Base-by-base conservation (phyloP, 2,888 invertebrate species). In the Cybosia mesomella region DNA sequence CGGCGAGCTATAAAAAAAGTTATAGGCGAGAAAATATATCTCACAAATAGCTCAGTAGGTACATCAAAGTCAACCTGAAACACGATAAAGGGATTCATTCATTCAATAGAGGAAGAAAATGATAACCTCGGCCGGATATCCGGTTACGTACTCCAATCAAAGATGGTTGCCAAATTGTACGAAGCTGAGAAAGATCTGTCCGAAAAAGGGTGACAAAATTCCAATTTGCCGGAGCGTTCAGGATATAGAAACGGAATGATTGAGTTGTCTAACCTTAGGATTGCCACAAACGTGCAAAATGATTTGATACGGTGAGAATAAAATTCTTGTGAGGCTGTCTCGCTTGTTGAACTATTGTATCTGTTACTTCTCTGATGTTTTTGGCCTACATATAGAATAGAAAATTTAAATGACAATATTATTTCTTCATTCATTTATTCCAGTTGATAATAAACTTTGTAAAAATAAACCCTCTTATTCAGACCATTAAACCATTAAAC, bases 81-180 rank as follows among this genome's bases (percentile, higher is more conserved):
- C 82, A 80, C 82, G 85, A 89, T 90, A 89, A 89, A 84, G 81
- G 83, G 80, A 82, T 87, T 81, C 71, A 89, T 88, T 87, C 85
- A 82, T 86, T 87, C 84, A 84, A 84, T 87, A 81, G 87, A 84
- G 85, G 82, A 82, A 83, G 84, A 87, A 88, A 88, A 88, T 86
- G 89, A 87, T 87, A 87, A 88, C 88, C 84, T 77, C 83, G 63
- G 34, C 83, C 86, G 89, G 89, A 90, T 91, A 91, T 91, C 91
- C 91, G 84, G 89, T 91, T 88, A 89, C 91, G 89, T 85, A 87
- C 85, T 89, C 85, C 88, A 92, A 91, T 91, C 91, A 91, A 89
- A 91, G 90, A 89, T 88, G 90, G 90, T 87, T 88, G 87, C 85
- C 86, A 87, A 90, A 91, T 91, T 88, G 89, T 81, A 81, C 84